Percentiles rank a stretch among this genome's conserved stretches.
Conservation (phyloP, 2,888 invertebrate genomes). For the Carabus problematicus region DNA sequence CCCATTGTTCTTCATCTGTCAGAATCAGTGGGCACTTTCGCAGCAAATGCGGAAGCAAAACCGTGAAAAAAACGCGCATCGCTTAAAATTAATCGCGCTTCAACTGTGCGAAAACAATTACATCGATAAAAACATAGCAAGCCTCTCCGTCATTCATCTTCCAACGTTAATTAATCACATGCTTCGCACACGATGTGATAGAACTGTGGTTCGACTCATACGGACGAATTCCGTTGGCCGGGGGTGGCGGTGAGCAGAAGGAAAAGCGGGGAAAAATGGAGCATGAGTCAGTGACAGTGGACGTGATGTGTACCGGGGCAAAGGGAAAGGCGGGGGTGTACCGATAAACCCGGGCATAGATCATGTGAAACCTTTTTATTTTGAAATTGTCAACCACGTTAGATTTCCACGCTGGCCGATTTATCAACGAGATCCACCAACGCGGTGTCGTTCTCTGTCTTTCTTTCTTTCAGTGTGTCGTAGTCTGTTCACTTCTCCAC, state of each 20-base stretch:
- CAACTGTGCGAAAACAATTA: conserved; percentile 40
- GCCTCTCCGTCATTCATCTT: conserved; percentile 33
- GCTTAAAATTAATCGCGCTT: conserved; percentile 40
- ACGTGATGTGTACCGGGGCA: background rate
- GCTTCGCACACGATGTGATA: background rate
- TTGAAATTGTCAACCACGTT: conserved; percentile 43
- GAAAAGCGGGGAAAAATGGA: conserved; percentile 14
- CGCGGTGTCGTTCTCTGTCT: too few species aligned
- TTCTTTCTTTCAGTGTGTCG: too few species aligned
- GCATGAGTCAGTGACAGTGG: too few species aligned
- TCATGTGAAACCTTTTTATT: conserved; percentile 43
- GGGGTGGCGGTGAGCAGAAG: too few species aligned
- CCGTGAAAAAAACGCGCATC: background rate
- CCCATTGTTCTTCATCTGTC: too few species aligned
- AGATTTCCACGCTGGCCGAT: conserved; percentile 32
- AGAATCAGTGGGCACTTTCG: too few species aligned
- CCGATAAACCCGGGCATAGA: conserved; percentile 41
- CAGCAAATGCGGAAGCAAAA: too few species aligned
- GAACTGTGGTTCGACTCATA: too few species aligned
- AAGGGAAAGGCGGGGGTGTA: background rate
- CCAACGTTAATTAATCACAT: conserved; percentile 39
- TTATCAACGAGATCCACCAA: conserved; percentile 33
- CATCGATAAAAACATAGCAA: conserved; percentile 37
- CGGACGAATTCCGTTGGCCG: background rate
- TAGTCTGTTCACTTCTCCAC: too few species aligned